phyloP scores from a whole-genome alignment of 2,888 invertebrate species.

The Rotaria macrura region DNA sequence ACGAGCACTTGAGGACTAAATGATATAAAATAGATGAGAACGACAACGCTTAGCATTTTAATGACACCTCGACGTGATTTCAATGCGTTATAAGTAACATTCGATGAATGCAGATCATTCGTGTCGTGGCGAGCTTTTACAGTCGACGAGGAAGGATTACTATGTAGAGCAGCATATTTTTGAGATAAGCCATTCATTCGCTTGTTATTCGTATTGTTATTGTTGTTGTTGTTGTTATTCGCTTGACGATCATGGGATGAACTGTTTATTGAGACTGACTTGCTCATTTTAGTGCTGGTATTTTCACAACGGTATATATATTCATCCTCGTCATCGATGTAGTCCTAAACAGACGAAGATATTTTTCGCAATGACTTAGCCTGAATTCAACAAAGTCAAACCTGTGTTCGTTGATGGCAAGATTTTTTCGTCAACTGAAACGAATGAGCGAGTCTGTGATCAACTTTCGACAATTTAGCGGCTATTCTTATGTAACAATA shows the following conservation, averaged over 20 bases:
- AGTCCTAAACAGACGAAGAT: not conserved
- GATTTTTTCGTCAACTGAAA: not conserved
- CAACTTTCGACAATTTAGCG: not conserved
- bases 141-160: not conserved
- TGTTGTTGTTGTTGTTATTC: not conserved
- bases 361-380: not conserved
- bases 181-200: not conserved
- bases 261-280: not conserved
- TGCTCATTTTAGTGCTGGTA: not conserved
- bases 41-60: not conserved
- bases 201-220: too few relatives aligned
- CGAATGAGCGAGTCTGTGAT: not conserved
- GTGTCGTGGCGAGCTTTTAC: not conserved
- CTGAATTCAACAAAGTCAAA: not conserved
- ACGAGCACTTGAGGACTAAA: conserved; percentile 8
- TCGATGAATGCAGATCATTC: not conserved
- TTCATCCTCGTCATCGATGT: not conserved
- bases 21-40: conserved; percentile 9
- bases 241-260: not conserved
- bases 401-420: not conserved
- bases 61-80: conserved; percentile 1
- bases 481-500: not conserved
- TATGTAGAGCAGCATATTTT: not conserved
- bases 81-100: not conserved
- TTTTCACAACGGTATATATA: not conserved